These are phyloP conservation scores for Dicyrtoma fusca DNA, from an alignment of 2,888 invertebrate species.

Conservation along the genomic window DNA sequence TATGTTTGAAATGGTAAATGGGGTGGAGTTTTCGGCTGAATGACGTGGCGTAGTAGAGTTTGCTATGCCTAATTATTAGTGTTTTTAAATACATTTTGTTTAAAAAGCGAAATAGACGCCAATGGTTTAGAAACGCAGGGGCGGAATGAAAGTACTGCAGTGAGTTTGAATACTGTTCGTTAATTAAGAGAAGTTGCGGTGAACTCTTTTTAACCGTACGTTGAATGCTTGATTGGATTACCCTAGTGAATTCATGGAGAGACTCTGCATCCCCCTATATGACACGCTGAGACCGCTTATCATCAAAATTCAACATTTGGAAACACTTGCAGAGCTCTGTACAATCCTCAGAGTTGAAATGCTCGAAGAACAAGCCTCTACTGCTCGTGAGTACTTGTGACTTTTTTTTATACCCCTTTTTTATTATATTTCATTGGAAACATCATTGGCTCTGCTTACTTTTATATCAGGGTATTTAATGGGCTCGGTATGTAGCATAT, in stretches of 20 bases:
- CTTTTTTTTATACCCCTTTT: neutral
- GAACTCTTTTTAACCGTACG: constrained; percentile 32
- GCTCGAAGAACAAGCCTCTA: constrained; percentile 85
- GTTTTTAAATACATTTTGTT: neutral
- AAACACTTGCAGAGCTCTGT: constrained; percentile 95
- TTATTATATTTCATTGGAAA: neutral
- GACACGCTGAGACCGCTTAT: constrained; percentile 90
- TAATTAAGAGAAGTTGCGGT: constrained; percentile 32
- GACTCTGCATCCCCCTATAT: constrained; percentile 84
- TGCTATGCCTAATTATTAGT: neutral
- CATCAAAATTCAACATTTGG: constrained; percentile 95
- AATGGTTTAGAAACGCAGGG: neutral
- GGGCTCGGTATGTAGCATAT: neutral
- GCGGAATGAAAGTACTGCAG: constrained; percentile 20
- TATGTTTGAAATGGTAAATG: neutral
- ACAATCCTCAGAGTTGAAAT: constrained; percentile 89
- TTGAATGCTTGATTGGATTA: constrained; percentile 34
- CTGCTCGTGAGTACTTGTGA: constrained; percentile 68
- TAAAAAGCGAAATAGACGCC: neutral
- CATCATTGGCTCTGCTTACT: constrained; percentile 14
- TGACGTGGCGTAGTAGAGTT: neutral
- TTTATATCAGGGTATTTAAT: constrained; percentile 3
- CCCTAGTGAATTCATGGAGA: constrained; percentile 71
- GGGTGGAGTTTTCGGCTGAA: neutral
- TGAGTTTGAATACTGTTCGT: constrained; percentile 17